Percentiles rank a stretch among this genome's conserved stretches.
These are phyloP conservation scores for Zelostemma sp. DNA, from an alignment of 1,140 invertebrate genomes.

Conservation along the genomic window DNA sequence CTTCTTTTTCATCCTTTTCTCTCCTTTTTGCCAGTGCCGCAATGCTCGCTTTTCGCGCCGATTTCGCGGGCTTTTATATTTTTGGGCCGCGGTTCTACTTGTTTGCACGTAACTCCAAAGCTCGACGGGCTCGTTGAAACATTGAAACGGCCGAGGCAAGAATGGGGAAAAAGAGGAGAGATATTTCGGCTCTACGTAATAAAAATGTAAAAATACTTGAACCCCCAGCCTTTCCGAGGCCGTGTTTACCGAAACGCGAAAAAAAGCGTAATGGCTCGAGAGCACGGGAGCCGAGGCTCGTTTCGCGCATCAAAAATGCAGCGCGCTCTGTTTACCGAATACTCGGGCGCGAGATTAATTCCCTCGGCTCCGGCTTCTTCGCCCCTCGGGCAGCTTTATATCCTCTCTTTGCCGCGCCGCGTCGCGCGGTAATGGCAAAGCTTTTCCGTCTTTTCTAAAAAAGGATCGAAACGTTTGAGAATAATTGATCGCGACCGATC, in stretches of 20 bases:
- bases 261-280: slow-evolving; percentile 26
- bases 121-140: slow-evolving; percentile 7
- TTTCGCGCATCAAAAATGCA: slow-evolving; percentile 28
- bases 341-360: slow-evolving; percentile 50
- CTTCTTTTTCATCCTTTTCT: slow-evolving; percentile 8
- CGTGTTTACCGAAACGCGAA: slow-evolving; percentile 9
- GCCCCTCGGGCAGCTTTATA: too few relatives aligned
- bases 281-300: background rate
- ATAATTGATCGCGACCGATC: too few relatives aligned
- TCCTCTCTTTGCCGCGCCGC: too few relatives aligned
- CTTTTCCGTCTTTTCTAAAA: background rate
- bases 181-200: background rate
- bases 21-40: too few relatives aligned
- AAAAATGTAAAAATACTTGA: slow-evolving; percentile 2
- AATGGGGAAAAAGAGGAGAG: slow-evolving; percentile 17
- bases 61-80: slow-evolving; percentile 21
- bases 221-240: background rate
- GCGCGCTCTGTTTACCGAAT: slow-evolving; percentile 42
- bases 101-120: slow-evolving; percentile 24
- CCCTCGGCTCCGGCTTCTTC: slow-evolving; percentile 29
- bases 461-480: too few relatives aligned
- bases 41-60: slow-evolving; percentile 20
- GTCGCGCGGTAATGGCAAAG: too few relatives aligned
- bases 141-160: slow-evolving; percentile 23
- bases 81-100: slow-evolving; percentile 15